Base-by-base conservation (phyloP, 1,140 invertebrate genomes). In the Grapholita molesta region DNA sequence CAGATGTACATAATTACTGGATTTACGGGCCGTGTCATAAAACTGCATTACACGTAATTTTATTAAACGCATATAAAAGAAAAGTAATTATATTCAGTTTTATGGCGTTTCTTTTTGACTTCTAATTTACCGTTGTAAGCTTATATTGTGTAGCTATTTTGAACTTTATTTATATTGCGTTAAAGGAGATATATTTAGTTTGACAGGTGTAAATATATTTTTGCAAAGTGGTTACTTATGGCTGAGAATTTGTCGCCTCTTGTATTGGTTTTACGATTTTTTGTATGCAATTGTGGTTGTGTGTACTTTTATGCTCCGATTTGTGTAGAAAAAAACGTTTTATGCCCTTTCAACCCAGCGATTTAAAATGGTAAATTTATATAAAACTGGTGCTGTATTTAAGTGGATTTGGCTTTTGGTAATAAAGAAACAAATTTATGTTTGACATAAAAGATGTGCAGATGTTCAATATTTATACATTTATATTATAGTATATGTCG, bases 71-170 rank as follows among this genome's bases (percentile, higher is more conserved):
- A 30, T 61, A 61, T 61, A 61, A 61, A 61, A 32, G 55, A 61
- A 61, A 61, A 61, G 55, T 61, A 61, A 61, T 61, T 61, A 57
- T 57, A 61, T 61, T 61, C 30, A 30, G 24, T 61, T 32, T 61
- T 61, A 61, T 61, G 28, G 15, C 42, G n/a, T 15, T 25, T 28
- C 55, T 18, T 21, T 25, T 61, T 23, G 23, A 57, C 2, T 5
- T 1, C 30, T 4, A 25, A 1, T 25, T 15, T 61, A 3, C 5
- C 25, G 24, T 28, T 32, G 0, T 8, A n/a, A 28, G 1, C 12
- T 9, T 0, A 15, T 30, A 23, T 61, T 61, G n/a, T 8, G 1
- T 15, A n/a, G 18, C 7, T 28, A 61, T 28, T 61, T 61, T 30
- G 24, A 25, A 15, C 25, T 12, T n/a, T 61, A 30, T 61, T 12